Percentiles rank a stretch among this genome's conserved stretches.
Evolutionary conservation across 2,888 invertebrate genomes (phyloP).

Genomic region (Tetheella fluctuosa): DNA sequence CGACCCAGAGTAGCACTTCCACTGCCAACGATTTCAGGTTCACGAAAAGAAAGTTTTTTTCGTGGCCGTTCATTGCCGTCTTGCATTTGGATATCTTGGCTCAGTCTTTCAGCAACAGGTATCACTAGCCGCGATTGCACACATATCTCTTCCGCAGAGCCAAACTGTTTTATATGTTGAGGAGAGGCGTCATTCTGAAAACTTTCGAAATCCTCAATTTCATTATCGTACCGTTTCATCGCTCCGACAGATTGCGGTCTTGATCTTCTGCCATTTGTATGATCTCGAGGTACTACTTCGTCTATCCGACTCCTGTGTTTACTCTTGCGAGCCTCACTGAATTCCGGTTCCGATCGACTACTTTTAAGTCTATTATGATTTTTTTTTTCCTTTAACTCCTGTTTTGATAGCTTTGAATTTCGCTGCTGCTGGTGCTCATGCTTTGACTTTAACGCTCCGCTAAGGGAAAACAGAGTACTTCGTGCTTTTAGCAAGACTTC

Average conservation of each 20-base stretch:
- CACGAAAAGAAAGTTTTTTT: constrained; percentile 94
- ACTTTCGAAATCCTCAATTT: constrained; percentile 52
- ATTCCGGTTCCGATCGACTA: constrained; percentile 73
- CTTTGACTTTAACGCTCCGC: constrained; percentile 77
- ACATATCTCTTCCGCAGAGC: constrained; percentile 69
- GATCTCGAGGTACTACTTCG: constrained; percentile 49
- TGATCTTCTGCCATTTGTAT: constrained; percentile 46
- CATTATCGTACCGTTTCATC: constrained; percentile 64
- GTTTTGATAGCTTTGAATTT: constrained; percentile 56
- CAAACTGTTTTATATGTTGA: constrained; percentile 55
- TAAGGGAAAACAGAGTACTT: constrained; percentile 73
- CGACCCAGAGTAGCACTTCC: constrained; percentile 65
- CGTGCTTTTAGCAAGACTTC: constrained; percentile 77
- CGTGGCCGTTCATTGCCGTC: constrained; percentile 86
- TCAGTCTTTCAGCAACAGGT: constrained; percentile 71
- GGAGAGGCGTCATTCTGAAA: constrained; percentile 56
- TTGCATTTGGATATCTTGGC: constrained; percentile 56
- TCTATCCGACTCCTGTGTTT: constrained; percentile 70
- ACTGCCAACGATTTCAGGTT: constrained; percentile 88
- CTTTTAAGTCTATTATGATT: constrained; percentile 67
- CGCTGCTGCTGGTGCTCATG: constrained; percentile 59
- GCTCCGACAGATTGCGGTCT: constrained; percentile 75
- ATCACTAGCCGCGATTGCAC: constrained; percentile 73
- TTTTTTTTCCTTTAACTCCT: constrained; percentile 77
- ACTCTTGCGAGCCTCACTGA: constrained; percentile 60